phyloP scores from a whole-genome alignment of 2,888 invertebrate genomes.

The Anthrax anthrax region DNA sequence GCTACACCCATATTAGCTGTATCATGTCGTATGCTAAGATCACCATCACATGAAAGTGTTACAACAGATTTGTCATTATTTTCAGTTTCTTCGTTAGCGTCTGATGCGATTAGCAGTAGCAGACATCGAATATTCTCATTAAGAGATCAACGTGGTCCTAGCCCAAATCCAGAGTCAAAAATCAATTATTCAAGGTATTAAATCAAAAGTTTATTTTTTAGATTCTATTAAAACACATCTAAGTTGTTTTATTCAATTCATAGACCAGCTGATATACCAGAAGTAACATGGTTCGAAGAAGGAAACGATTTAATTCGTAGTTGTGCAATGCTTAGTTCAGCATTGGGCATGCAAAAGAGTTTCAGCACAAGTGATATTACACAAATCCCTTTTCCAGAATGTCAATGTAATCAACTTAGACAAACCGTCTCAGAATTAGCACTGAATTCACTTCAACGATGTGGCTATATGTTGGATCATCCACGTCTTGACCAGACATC shows the following conservation, averaged over 20 bases:
- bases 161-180: constrained; percentile 55
- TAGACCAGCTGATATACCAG: constrained; percentile 42
- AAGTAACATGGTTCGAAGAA: constrained; percentile 54
- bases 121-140: constrained; percentile 36
- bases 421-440: constrained; percentile 42
- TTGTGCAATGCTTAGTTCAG: constrained; percentile 65
- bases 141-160: constrained; percentile 45
- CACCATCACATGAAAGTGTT: constrained; percentile 72
- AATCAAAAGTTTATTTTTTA: no score
- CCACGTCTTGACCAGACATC: constrained; percentile 43
- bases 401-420: constrained; percentile 22
- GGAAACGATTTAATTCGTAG: constrained; percentile 65
- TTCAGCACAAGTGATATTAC: constrained; percentile 71
- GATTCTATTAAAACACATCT: neutral
- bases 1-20: constrained; percentile 29
- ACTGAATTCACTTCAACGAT: constrained; percentile 41
- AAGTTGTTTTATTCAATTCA: neutral
- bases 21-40: constrained; percentile 51
- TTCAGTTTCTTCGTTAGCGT: constrained; percentile 55
- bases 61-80: constrained; percentile 69
- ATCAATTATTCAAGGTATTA: constrained; percentile 14
- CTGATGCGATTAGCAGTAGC: constrained; percentile 32
- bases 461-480: constrained; percentile 40
- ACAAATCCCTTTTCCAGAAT: constrained; percentile 39
- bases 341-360: constrained; percentile 66